These are phyloP conservation scores for Actinernus sp. DNA, from an alignment of 92 coral and sea anemone genomes.

Conservation along the genomic window DNA sequence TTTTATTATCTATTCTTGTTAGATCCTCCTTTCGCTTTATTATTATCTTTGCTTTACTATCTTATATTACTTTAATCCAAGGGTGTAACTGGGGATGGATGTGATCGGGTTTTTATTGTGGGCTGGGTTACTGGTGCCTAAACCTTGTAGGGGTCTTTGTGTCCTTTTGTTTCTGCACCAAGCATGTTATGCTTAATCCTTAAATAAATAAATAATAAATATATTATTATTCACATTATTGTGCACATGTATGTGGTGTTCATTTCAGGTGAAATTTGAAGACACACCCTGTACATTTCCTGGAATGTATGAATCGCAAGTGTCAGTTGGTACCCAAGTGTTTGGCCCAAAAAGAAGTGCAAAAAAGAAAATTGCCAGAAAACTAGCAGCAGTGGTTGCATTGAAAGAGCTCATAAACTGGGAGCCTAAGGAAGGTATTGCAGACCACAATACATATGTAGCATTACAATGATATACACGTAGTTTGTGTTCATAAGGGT, in stretches of 20 bases:
- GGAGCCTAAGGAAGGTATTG: conserved; percentile 77
- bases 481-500: neutral
- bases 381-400: conserved; percentile 74
- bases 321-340: conserved; percentile 63
- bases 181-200: too few species aligned
- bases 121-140: too few species aligned
- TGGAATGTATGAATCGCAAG: conserved; percentile 67
- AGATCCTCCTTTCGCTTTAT: too few species aligned
- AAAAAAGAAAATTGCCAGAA: conserved; percentile 71
- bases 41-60: too few species aligned
- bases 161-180: too few species aligned
- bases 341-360: conserved; percentile 83
- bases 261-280: conserved; percentile 78
- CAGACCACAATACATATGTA: neutral
- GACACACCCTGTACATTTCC: conserved; percentile 73
- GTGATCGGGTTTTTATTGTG: too few species aligned
- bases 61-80: neutral
- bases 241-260: too few species aligned
- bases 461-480: too few species aligned
- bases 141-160: neutral
- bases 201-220: too few species aligned
- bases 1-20: too few species aligned
- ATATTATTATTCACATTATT: too few species aligned
- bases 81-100: too few species aligned
- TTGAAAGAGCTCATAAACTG: conserved; percentile 78